phyloP scores from a whole-genome alignment of 2,888 invertebrate genomes.

The Cheilosia urbana region DNA sequence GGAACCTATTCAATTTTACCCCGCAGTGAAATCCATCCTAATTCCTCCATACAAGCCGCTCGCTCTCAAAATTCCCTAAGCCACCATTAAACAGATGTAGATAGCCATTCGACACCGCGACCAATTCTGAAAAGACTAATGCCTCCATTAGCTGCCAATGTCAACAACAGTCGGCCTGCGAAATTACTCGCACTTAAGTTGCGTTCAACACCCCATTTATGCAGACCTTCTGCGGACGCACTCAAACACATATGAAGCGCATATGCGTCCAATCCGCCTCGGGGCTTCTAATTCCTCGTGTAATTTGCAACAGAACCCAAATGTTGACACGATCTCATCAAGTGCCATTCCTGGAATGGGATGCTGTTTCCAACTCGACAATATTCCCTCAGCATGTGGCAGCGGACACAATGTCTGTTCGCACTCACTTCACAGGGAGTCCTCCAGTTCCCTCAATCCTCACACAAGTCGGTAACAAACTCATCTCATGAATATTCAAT shows the following conservation, averaged over 20 bases:
- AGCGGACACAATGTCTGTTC: slow-evolving; percentile 57
- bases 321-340: slow-evolving; percentile 64
- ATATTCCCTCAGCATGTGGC: slow-evolving; percentile 50
- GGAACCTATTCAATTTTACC: too few relatives aligned
- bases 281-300: slow-evolving; percentile 16
- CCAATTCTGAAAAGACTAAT: slow-evolving; percentile 56
- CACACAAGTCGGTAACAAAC: slow-evolving; percentile 12
- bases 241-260: slow-evolving; percentile 50
- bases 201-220: slow-evolving; percentile 28
- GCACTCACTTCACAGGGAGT: slow-evolving; percentile 45
- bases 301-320: slow-evolving; percentile 55
- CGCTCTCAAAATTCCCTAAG: not conserved
- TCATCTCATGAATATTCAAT: slow-evolving; percentile 59
- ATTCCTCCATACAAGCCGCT: too few relatives aligned
- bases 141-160: slow-evolving; percentile 63
- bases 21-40: too few relatives aligned
- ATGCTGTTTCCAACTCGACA: not conserved
- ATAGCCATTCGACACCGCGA: slow-evolving; percentile 55
- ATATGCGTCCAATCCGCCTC: slow-evolving; percentile 26
- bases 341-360: slow-evolving; percentile 42
- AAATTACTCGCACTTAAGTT: slow-evolving; percentile 16
- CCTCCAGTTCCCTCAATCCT: slow-evolving; percentile 18
- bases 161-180: slow-evolving; percentile 38
- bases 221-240: slow-evolving; percentile 11
- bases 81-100: slow-evolving; percentile 33